These are phyloP conservation scores for Drosophila rellima DNA, from an alignment of 2,888 invertebrate genomes.

Conservation along the genomic window DNA sequence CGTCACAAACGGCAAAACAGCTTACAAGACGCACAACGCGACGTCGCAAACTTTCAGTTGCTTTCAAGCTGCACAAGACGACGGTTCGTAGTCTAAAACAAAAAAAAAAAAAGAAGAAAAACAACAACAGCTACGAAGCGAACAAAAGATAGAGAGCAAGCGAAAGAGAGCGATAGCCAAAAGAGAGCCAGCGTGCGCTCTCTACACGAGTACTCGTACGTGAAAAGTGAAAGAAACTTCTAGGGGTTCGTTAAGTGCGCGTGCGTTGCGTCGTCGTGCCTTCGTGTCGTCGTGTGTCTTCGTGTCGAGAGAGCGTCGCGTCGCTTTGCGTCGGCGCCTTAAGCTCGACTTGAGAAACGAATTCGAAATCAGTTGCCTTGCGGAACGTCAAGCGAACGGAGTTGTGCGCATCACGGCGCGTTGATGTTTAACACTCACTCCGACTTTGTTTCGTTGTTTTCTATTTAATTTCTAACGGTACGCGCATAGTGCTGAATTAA, in stretches of 20 bases:
- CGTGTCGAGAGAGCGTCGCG: constrained; percentile 27
- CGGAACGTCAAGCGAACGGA: constrained; percentile 68
- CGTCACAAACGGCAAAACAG: constrained; percentile 24
- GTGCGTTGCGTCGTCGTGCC: constrained; percentile 19
- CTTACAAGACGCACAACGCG: constrained; percentile 75
- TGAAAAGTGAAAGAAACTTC: constrained; percentile 72
- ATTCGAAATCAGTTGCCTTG: constrained; percentile 61
- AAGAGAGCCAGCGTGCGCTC: constrained; percentile 23
- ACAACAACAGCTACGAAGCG: constrained; percentile 12
- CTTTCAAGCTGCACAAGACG: constrained; percentile 75
- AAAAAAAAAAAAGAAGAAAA: not conserved
- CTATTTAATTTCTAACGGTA: constrained; percentile 42
- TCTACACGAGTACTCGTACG: constrained; percentile 21
- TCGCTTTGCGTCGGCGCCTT: constrained; percentile 27
- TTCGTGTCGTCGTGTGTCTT: constrained; percentile 20
- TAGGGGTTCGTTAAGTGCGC: constrained; percentile 30
- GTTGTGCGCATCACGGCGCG: constrained; percentile 52
- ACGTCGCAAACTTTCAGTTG: constrained; percentile 71
- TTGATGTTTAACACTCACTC: constrained; percentile 7
- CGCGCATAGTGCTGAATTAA: constrained; percentile 44
- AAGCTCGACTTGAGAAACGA: constrained; percentile 43
- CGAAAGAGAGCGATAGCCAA: not conserved
- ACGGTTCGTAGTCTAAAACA: constrained; percentile 59
- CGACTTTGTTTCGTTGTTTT: constrained; percentile 23
- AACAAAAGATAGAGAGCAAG: not conserved